A percentile compares a stretch with the other conserved stretches of the same genome.
Conservation (phyloP, 2,797 vertebrate species). For the Myotis myotis region DNA sequence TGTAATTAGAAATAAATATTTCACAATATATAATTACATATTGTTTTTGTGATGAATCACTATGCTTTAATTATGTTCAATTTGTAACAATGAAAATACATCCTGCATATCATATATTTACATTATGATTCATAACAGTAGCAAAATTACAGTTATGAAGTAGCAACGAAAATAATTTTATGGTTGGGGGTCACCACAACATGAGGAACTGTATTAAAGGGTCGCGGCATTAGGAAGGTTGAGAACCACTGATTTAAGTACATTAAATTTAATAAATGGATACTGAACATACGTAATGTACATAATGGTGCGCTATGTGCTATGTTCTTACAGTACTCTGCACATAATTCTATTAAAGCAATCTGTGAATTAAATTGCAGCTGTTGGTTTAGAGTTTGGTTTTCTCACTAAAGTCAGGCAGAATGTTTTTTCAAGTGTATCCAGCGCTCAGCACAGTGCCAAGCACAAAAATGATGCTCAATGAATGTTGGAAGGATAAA, state of each 20-base stretch:
- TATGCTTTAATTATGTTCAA: no score
- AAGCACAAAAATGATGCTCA: not conserved
- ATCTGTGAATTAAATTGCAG: slow-evolving; percentile 15
- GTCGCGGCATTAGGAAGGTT: no score
- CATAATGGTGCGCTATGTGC: not conserved
- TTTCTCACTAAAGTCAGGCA: not conserved
- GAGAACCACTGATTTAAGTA: not conserved
- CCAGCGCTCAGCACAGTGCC: not conserved
- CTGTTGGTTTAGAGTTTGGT: not conserved
- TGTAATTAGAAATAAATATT: no score
- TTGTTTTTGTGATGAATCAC: no score
- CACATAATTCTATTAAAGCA: not conserved
- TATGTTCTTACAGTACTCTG: not conserved
- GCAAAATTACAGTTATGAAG: no score
- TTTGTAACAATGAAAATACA: no score
- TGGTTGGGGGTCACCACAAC: no score
- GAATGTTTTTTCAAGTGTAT: not conserved
- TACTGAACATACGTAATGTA: not conserved
- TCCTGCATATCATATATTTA: no score
- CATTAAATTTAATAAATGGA: slow-evolving; percentile 28
- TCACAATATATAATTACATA: no score
- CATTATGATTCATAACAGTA: no score
- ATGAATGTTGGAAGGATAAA: slow-evolving; percentile 23
- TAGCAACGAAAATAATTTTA: no score
- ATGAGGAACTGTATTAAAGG: no score